Conservation (phyloP, 2,113 vertebrate genomes). For the Craseonycteris thonglongyai region DNA sequence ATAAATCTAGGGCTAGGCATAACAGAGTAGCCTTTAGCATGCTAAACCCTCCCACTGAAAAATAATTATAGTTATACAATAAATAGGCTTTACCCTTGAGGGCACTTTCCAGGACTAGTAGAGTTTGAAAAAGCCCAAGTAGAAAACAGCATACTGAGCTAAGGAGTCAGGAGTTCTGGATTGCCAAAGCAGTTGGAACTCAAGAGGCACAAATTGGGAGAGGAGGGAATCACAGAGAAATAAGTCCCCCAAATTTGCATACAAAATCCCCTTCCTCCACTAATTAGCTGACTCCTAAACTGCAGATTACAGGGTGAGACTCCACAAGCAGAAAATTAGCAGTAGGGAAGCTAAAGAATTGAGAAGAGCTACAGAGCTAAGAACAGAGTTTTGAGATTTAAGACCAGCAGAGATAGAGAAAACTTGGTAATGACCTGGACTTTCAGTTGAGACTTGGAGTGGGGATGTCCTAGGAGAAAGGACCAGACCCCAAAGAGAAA, state of each 20-base stretch:
- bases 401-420: neutral
- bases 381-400: neutral
- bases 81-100: neutral
- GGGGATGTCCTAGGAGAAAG: neutral
- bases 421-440: neutral
- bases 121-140: neutral
- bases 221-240: neutral
- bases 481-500: neutral
- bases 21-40: neutral
- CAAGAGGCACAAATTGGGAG: neutral
- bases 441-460: neutral
- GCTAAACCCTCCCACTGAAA: neutral
- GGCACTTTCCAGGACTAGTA: neutral
- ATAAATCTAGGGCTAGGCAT: neutral
- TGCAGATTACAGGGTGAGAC: neutral
- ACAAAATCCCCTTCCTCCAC: neutral
- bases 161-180: neutral
- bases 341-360: neutral
- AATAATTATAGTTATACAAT: neutral
- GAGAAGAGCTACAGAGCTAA: neutral
- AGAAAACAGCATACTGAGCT: neutral
- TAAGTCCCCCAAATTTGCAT: neutral
- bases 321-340: neutral
- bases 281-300: neutral
- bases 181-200: neutral